phyloP scores from a whole-genome alignment of 64 coral and sea anemone species.

The Trachythela sp. region DNA sequence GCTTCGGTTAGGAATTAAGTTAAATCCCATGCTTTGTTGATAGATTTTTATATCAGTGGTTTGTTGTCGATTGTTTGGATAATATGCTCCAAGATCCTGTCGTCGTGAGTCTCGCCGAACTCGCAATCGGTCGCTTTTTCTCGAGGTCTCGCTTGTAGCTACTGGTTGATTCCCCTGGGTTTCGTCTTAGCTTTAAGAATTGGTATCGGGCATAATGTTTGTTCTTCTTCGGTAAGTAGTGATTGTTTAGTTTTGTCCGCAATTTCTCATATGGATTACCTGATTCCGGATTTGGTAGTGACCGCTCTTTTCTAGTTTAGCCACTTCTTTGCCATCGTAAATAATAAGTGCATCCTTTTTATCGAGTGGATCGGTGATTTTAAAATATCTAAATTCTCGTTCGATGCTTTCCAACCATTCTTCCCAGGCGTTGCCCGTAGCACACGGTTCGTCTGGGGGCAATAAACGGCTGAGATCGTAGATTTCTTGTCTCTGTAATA shows the following conservation, averaged over 20 bases:
- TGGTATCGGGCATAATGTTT: conserved; percentile 5
- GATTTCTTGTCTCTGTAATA: conserved; percentile 44
- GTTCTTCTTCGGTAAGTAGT: conserved; percentile 11
- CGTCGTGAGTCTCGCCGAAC: background rate
- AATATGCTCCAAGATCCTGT: background rate
- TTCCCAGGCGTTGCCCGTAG: conserved; percentile 26
- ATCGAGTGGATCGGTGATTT: conserved; percentile 13
- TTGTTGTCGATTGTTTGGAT: conserved; percentile 5
- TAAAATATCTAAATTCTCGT: conserved; percentile 51
- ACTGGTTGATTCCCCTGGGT: background rate
- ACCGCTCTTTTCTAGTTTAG: background rate
- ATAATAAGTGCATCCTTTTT: conserved; percentile 46
- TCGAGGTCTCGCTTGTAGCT: background rate
- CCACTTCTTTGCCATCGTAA: conserved; percentile 8
- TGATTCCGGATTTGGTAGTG: background rate
- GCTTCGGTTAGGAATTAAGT: background rate
- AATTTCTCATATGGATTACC: conserved; percentile 12
- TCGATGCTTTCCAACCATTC: conserved; percentile 44
- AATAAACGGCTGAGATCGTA: conserved; percentile 33
- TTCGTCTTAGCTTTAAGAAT: background rate
- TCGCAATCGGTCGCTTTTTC: background rate
- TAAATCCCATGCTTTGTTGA: background rate
- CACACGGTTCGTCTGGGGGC: conserved; percentile 25
- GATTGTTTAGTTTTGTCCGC: background rate
- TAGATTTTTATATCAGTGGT: background rate